These are phyloP conservation scores for Caradrina clavipalpis DNA, from an alignment of 2,888 invertebrate species.

Conservation along the genomic window DNA sequence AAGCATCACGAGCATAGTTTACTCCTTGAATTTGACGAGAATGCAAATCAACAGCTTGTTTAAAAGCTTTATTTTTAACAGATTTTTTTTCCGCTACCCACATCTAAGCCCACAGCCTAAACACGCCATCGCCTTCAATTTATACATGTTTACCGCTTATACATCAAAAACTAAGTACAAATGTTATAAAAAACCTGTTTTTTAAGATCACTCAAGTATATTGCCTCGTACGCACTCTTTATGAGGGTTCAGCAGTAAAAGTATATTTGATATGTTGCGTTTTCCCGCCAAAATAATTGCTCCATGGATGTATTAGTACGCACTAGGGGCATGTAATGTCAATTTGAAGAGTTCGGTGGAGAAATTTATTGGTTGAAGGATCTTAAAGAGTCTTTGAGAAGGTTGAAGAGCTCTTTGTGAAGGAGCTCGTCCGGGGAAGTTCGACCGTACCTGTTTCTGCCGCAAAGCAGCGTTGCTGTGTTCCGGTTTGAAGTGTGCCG, in stretches of 20 bases:
- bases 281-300: slow-evolving; percentile 57
- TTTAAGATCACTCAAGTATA: slow-evolving; percentile 62
- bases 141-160: slow-evolving; percentile 49
- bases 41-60: no score
- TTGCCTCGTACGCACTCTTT: slow-evolving; percentile 51
- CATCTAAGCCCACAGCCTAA: not conserved
- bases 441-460: no score
- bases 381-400: not conserved
- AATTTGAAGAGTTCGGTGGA: slow-evolving; percentile 43
- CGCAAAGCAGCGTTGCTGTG: no score
- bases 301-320: slow-evolving; percentile 13
- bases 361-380: slow-evolving; percentile 21
- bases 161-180: slow-evolving; percentile 57
- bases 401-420: not conserved
- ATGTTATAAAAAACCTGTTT: slow-evolving; percentile 48
- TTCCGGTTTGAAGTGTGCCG: no score
- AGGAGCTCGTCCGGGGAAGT: not conserved
- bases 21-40: no score
- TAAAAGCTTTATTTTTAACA: no score
- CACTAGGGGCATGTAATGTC: slow-evolving; percentile 42
- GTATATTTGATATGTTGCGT: slow-evolving; percentile 55
- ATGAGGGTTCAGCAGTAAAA: slow-evolving; percentile 51
- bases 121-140: slow-evolving; percentile 41
- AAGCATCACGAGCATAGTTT: no score
- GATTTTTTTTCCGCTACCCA: not conserved